A percentile compares a stretch with the other conserved stretches of the same genome.
Conservation (phyloP, 2,888 invertebrate species). For the Synanthedon vespiformis region DNA sequence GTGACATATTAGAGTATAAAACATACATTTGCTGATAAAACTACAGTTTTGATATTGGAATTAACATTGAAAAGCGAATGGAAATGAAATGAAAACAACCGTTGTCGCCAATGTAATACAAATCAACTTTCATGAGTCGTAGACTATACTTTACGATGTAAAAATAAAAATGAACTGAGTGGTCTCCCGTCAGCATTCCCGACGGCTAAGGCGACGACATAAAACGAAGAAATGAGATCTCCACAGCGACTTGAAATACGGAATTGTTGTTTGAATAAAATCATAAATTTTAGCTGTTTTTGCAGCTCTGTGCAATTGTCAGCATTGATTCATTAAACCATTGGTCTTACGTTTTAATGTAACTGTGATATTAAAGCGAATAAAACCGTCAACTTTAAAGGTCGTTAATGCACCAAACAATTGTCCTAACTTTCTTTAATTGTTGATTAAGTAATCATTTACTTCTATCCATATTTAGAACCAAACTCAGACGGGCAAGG, state of each 20-base stretch:
- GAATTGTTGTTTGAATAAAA: conserved; percentile 29
- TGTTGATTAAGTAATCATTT: no score
- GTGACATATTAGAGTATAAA: background rate
- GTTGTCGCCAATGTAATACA: conserved; percentile 27
- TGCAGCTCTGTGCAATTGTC: background rate
- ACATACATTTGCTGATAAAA: background rate
- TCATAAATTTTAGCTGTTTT: background rate
- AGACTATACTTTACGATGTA: conserved; percentile 38
- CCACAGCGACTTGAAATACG: conserved; percentile 29
- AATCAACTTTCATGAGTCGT: conserved; percentile 42
- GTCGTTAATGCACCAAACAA: no score
- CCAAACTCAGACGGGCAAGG: no score
- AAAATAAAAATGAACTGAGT: conserved; percentile 39
- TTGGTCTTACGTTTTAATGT: background rate
- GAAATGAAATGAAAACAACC: conserved; percentile 1
- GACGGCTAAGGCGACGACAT: conserved; percentile 40
- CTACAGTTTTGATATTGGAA: background rate
- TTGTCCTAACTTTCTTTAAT: no score
- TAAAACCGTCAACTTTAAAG: no score
- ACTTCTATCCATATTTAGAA: no score
- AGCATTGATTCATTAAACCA: background rate
- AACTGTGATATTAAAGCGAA: no score
- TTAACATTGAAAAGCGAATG: background rate
- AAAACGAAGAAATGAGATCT: conserved; percentile 51
- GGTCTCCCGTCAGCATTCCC: conserved; percentile 34